Evolutionary conservation across 2,797 vertebrate species (phyloP), one percentile per base, ranked within the genome.

Genomic region (Gastrophryne carolinensis): DNA sequence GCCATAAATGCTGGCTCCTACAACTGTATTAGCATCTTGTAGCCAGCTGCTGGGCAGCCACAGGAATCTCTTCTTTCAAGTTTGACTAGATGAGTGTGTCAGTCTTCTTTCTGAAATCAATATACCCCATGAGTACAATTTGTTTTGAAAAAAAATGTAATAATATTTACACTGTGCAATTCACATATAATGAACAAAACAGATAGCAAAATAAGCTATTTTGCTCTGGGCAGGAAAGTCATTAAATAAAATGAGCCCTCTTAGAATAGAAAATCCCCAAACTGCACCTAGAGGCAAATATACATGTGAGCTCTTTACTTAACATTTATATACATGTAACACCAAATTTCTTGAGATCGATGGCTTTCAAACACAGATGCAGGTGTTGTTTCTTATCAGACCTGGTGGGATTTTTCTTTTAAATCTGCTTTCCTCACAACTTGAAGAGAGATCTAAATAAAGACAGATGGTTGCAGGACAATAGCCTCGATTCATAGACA

Each of bases 81-180:
- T 73, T 63, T 63, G n/a, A 50, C 34, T 27, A 63, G 44, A 27
- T 34, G 26, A 63, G 32, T 54, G 70, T 63, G 24, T 72, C 44
- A 39, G 44, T 12, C 58, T 39, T 21, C 8, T 41, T 19, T 39
- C 32, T 63, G 32, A 73, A 63, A 73, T 32, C 58, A 63, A 63
- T 63, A 41, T 53, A 24, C 27, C 63, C 23, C 70, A n/a, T 73
- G 37, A 41, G 34, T 2, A 63, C 50, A 53, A 54, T 63, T 73
- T 73, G 32, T 63, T 54, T 52, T 41, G 52, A 69, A 57, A 70
- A 63, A 63, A 37, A 54, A 63, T 73, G 17, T 39, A 17, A 63
- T 52, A 73, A 73, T 62, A 73, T 73, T 73, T 73, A 63, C 35
- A 54, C 44, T 54, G 52, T 53, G 47, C 61, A 73, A 73, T 73